Conservation (phyloP, 2,797 vertebrate genomes). For the Hoplostethus atlanticus region DNA sequence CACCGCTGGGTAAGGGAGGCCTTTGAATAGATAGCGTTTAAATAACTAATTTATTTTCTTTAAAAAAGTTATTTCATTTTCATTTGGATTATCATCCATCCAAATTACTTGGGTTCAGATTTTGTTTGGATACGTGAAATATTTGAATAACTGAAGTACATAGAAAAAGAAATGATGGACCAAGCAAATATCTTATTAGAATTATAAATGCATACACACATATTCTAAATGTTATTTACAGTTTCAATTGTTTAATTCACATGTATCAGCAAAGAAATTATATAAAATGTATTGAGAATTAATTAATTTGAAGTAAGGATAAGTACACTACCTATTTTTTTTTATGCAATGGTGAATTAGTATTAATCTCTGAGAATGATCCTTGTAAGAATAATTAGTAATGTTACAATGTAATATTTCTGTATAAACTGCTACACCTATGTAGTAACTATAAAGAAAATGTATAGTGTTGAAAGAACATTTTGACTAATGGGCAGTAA, state of each 20-base stretch:
- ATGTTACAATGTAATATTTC: neutral
- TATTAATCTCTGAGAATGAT: neutral
- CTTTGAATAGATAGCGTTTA: slow-evolving; percentile 23
- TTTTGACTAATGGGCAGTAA: too few relatives aligned
- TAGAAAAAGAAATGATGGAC: neutral
- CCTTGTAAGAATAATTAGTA: neutral
- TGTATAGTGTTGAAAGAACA: neutral
- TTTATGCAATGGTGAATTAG: neutral
- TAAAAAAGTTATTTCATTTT: neutral
- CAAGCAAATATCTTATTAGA: too few relatives aligned
- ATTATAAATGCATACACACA: too few relatives aligned
- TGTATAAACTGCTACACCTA: neutral
- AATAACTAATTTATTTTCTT: neutral
- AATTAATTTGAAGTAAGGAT: neutral
- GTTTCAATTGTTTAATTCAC: neutral
- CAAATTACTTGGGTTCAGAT: neutral
- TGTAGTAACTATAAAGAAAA: neutral
- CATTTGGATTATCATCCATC: too few relatives aligned
- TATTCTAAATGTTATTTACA: neutral
- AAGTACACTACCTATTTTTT: neutral
- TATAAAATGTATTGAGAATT: neutral
- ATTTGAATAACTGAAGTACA: neutral
- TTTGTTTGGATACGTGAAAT: neutral
- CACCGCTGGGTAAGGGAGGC: slow-evolving; percentile 89
- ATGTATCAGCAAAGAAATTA: neutral